Base-by-base conservation (phyloP, 2,888 invertebrate genomes). In the Epirrhoe alternata region DNA sequence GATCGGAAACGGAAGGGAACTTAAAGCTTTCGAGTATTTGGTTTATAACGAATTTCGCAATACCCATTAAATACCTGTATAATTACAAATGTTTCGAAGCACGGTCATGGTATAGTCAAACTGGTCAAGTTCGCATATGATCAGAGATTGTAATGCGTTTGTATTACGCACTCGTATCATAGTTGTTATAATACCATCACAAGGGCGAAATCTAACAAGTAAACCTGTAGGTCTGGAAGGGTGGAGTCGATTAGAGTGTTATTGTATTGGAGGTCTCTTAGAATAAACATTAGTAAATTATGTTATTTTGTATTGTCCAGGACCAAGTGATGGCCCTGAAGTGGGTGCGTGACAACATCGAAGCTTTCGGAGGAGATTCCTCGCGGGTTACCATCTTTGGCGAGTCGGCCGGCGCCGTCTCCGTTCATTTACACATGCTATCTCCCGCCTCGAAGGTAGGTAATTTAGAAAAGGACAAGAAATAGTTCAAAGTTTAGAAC, bases 281-380 rank as follows among this genome's bases (percentile, higher is more conserved):
- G 1, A 24, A 24, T 24, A 2, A 24, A 24, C 24, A 24, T 24
- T 2, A 24, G 24, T 24, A 24, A 24, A 24, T 24, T 24, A 24
- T 3, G 10, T 24, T 31, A 6, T n/a, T 53, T 16, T 58, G 14
- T 47, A 50, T 50, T 47, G 16, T 52, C 5, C 53, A 94, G 94
- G 95, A 95, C 76, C 95, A 95, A 86, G 89, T 95, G 54, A 86
- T 95, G 81, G 95, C 95, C 0, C 76, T 95, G 64, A 94, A 93
- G 71, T 95, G 95, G 95, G 94, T 95, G 35, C 93, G 90, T 0
- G 94, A 95, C 65, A 95, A 95, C 79, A 95, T 95, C 52, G 94
- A 92, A 52, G 90, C 89, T 7, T 95, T 95, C 76, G 95, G 95
- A 42, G 95, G 95, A 0, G 94, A 95, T 80, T 92, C 94, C 0